Conservation (phyloP, 2,113 vertebrate species). For the Irena cyanogastra region DNA sequence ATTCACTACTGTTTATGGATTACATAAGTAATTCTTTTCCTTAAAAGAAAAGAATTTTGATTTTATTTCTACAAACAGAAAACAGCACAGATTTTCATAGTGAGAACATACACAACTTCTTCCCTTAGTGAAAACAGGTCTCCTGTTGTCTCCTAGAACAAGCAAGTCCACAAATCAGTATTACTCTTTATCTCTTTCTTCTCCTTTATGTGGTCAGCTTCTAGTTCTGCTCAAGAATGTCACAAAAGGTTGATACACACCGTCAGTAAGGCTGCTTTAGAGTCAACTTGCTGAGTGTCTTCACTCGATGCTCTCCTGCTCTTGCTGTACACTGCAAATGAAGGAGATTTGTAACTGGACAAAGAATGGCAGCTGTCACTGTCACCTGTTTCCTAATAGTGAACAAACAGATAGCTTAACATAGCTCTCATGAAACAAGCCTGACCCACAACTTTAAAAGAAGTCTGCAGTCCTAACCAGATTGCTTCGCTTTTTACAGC, state of each 20-base stretch:
- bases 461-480: neutral
- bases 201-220: neutral
- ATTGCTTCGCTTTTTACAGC: neutral
- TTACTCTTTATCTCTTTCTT: neutral
- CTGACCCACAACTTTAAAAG: neutral
- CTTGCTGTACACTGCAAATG: constrained; percentile 72
- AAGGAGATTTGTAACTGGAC: neutral
- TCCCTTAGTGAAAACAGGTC: neutral
- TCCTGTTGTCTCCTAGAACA: neutral
- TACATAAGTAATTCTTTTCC: neutral
- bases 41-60: neutral
- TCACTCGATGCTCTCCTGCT: constrained; percentile 77
- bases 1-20: neutral
- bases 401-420: neutral
- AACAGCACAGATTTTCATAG: neutral
- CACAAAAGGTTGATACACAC: constrained; percentile 65
- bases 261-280: constrained; percentile 78
- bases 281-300: constrained; percentile 82
- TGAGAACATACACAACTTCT: neutral
- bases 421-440: neutral
- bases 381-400: neutral
- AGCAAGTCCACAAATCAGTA: neutral
- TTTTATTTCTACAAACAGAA: neutral
- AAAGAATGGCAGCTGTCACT: neutral
- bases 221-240: neutral